Percentiles rank a stretch among this genome's conserved stretches.
Evolutionary conservation across 2,113 vertebrate genomes (phyloP).

Genomic region (Lethenteron reissneri): DNA sequence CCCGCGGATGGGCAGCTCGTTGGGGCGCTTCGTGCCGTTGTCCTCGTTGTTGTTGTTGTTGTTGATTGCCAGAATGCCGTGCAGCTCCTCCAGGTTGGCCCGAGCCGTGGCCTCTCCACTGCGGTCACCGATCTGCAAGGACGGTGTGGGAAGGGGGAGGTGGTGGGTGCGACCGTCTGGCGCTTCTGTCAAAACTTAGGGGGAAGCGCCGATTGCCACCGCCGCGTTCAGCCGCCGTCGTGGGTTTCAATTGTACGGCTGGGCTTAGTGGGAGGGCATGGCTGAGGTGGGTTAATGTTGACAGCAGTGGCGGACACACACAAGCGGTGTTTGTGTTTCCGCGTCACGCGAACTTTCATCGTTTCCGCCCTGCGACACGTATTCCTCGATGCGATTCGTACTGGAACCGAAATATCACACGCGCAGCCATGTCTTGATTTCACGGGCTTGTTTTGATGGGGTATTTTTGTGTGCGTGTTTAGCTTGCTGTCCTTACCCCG

Average conservation of each 20-base stretch:
- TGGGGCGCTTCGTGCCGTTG: conserved; percentile 21
- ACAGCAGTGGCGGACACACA: background rate
- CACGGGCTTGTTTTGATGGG: too few species aligned
- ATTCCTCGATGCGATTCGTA: too few species aligned
- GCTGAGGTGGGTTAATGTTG: background rate
- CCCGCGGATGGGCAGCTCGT: conserved; percentile 44
- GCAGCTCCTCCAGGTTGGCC: conserved; percentile 78
- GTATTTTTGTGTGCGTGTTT: too few species aligned
- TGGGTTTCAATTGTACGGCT: background rate
- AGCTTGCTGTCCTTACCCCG: too few species aligned
- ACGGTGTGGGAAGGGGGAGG: background rate
- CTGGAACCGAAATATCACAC: too few species aligned
- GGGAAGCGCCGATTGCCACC: background rate
- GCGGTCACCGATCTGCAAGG: conserved; percentile 41
- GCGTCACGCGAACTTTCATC: too few species aligned
- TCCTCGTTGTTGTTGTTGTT: conserved; percentile 69
- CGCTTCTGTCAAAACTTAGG: background rate
- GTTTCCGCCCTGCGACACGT: too few species aligned
- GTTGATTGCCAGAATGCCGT: conserved; percentile 67
- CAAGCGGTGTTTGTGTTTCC: too few species aligned
- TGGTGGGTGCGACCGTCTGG: background rate
- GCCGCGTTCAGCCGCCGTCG: background rate
- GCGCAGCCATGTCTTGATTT: too few species aligned
- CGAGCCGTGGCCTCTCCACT: conserved; percentile 79
- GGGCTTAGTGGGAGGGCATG: background rate